Evolutionary conservation across 2,113 vertebrate genomes (phyloP), one percentile per base, ranked within the genome.

Genomic region (Amphilophus citrinellus): DNA sequence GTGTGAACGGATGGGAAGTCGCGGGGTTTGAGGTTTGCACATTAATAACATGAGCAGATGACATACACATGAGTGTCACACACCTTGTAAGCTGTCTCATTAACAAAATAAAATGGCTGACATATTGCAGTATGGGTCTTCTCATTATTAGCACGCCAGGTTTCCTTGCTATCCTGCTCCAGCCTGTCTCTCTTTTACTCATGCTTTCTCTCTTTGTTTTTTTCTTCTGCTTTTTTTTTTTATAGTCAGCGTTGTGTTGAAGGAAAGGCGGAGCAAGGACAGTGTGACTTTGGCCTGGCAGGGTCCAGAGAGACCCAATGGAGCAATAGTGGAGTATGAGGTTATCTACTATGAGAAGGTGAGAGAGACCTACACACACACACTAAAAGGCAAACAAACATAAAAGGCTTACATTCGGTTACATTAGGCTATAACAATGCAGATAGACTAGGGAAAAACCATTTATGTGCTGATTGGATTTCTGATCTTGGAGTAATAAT

Each of bases 281-380:
- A 97, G 96, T 7, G 94, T 97, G 89, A 97, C 96, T 61, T 95
- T 97, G 90, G 95, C 96, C 61, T 97, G 96, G 95, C 96, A 97
- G 90, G 96, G 95, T 73, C 96, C 96, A 3, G 94, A 96, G 85
- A 94, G 95, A 87, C 94, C 96, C 80, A 96, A 94, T 7, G 96
- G 96, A 59, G 95, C 82, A 18, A 96, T 97, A 17, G 94, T 97
- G 84, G 96, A 97, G 84, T 97, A 97, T 88, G 96, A 97, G 91
- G 95, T 97, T 77, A 96, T 97, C 91, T 97, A 97, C 88, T 97
- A 97, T 61, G 96, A 97, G 92, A 97, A 97, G 96, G 96, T 97
- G 91, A 95, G 88, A 80, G 20, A 82, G 37, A 79, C 37, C 13
- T 30, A 44, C 42, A 20, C 32, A 75, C 32, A 75, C 47, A 3